Evolutionary conservation across 64 coral and sea anemone genomes (phyloP).

Genomic region (Montipora efflorescens): DNA sequence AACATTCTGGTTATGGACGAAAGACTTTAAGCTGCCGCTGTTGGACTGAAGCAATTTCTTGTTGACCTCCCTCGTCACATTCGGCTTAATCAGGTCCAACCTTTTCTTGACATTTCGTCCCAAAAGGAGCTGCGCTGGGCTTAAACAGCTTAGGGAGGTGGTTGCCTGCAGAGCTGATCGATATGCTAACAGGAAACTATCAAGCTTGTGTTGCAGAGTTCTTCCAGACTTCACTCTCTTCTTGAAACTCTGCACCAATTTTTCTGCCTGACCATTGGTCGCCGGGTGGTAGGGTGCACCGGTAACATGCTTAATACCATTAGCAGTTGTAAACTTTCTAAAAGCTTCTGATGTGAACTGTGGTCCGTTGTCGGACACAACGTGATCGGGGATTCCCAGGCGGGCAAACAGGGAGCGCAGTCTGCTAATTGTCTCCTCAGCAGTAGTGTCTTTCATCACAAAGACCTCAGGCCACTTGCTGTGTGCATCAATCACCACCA

Average conservation of each 20-base stretch:
- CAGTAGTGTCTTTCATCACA: background rate
- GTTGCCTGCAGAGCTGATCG: conserved; percentile 47
- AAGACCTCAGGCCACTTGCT: background rate
- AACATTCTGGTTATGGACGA: background rate
- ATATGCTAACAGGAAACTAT: background rate
- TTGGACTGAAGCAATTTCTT: conserved; percentile 36
- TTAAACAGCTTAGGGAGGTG: conserved; percentile 25
- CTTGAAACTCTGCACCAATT: too few species aligned
- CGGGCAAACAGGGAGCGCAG: background rate
- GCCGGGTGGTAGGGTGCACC: too few species aligned
- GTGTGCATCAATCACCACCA: background rate
- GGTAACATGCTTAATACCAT: too few species aligned
- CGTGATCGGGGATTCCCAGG: background rate
- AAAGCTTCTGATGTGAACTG: background rate
- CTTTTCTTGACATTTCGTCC: conserved; percentile 35
- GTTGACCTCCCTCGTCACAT: conserved; percentile 27
- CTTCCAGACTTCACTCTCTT: too few species aligned
- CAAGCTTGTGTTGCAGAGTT: too few species aligned
- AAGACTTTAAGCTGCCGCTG: background rate
- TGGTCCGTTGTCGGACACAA: background rate
- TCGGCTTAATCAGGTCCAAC: conserved; percentile 26
- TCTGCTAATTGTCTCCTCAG: background rate
- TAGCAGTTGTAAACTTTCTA: too few species aligned
- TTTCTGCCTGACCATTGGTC: too few species aligned
- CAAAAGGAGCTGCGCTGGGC: conserved; percentile 49